Conservation (phyloP, 2,888 invertebrate species). For the Drosophila mayaguana region DNA sequence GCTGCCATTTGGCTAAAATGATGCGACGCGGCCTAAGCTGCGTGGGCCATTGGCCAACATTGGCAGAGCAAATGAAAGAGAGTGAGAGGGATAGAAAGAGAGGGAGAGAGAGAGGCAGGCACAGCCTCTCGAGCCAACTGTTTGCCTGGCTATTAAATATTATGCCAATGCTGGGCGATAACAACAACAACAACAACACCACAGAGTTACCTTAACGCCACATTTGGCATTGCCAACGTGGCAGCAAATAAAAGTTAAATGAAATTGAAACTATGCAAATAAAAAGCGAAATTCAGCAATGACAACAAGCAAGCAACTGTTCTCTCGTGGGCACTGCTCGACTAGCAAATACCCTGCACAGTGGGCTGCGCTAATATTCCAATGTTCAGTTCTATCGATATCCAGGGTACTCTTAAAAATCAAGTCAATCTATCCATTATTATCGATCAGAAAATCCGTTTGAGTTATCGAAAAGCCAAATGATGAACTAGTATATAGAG, state of each 20-base stretch:
- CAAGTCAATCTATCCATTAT: too few species aligned
- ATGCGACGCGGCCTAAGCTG: conserved; percentile 65
- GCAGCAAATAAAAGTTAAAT: conserved; percentile 66
- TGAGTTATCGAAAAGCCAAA: too few species aligned
- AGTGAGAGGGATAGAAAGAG: neutral
- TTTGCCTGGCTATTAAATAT: conserved; percentile 64
- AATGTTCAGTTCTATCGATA: too few species aligned
- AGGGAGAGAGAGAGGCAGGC: neutral
- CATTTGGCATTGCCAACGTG: conserved; percentile 47
- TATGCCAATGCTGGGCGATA: conserved; percentile 61
- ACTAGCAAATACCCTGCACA: neutral
- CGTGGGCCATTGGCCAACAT: conserved; percentile 26
- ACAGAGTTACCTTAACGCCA: conserved; percentile 13
- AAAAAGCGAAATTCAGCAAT: conserved; percentile 42
- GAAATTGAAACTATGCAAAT: conserved; percentile 72
- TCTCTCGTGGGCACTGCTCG: neutral
- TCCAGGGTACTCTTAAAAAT: too few species aligned
- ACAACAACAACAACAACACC: conserved; percentile 30
- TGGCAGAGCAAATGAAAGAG: neutral
- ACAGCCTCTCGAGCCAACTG: conserved; percentile 32
- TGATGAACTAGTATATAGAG: too few species aligned
- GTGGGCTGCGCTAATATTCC: neutral
- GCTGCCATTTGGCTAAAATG: conserved; percentile 58
- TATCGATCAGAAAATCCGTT: too few species aligned
- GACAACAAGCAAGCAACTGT: neutral